These are phyloP conservation scores for Ophioderma brevispina DNA, from an alignment of 35 echinoderm and acorn worm genomes.

Conservation along the genomic window DNA sequence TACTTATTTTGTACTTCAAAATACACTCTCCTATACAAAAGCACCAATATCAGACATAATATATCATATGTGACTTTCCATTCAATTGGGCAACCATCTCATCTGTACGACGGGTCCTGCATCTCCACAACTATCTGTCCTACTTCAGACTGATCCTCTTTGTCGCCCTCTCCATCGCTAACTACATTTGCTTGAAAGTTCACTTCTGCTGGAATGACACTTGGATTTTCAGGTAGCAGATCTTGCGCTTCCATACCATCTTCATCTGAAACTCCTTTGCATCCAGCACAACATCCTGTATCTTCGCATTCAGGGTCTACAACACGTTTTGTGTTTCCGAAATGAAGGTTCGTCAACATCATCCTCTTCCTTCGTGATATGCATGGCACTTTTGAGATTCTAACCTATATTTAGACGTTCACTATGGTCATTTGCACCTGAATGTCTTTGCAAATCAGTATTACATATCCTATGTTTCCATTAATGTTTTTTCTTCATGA, in stretches of 20 bases:
- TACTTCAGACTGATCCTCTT: background rate
- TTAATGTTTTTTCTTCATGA: background rate
- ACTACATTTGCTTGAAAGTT: background rate
- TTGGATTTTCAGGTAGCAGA: background rate
- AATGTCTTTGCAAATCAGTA: background rate
- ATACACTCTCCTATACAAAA: background rate
- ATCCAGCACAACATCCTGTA: background rate
- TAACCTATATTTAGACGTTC: background rate
- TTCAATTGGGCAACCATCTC: slow-evolving; percentile 78
- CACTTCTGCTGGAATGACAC: slow-evolving; percentile 15
- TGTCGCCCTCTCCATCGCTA: background rate
- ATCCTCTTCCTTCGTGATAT: background rate
- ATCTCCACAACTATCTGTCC: slow-evolving; percentile 69
- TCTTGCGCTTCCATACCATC: background rate
- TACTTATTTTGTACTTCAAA: no score
- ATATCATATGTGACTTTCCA: slow-evolving; percentile 88
- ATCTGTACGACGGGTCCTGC: slow-evolving; percentile 82
- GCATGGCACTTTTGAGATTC: background rate
- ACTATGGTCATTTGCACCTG: no score
- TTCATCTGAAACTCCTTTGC: background rate
- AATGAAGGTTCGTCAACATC: background rate
- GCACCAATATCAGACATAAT: slow-evolving; percentile 71
- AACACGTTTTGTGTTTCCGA: slow-evolving; percentile 18
- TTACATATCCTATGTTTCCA: background rate
- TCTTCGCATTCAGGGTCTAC: slow-evolving; percentile 1